Evolutionary conservation across 53 echinoderm and acorn worm genomes (phyloP).

Genomic region (Apostichopus leukothele): DNA sequence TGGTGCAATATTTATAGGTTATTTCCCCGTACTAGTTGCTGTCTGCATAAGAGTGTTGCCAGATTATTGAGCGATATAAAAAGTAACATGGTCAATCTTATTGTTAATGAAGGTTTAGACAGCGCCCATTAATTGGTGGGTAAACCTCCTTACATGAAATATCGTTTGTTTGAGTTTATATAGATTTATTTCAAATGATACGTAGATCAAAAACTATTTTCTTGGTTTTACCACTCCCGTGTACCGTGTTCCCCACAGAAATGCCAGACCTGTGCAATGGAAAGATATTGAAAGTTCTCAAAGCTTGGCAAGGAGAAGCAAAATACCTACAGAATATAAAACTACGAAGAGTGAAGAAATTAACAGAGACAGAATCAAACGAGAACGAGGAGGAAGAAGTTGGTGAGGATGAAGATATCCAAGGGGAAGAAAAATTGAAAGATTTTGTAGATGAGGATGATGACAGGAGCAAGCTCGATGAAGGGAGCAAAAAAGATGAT

Average conservation of each 20-base stretch:
- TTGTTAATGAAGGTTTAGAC: no score
- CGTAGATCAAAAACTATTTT: no score
- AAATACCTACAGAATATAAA: constrained; percentile 60
- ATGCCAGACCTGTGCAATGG: constrained; percentile 76
- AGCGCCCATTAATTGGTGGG: no score
- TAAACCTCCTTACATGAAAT: no score
- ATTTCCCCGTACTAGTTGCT: no score
- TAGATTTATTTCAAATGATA: no score
- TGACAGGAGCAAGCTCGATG: neutral
- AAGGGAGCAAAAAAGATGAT: neutral
- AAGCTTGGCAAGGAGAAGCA: constrained; percentile 15
- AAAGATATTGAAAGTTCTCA: constrained; percentile 47
- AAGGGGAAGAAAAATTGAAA: neutral
- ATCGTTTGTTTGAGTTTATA: no score
- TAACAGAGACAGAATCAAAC: neutral
- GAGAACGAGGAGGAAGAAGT: constrained; percentile 4
- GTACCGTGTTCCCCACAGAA: constrained; percentile 47
- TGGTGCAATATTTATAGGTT: no score
- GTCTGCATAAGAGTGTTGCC: no score
- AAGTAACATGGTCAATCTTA: no score
- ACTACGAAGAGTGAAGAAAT: constrained; percentile 60
- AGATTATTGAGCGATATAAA: no score
- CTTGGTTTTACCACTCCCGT: no score
- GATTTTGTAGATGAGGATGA: constrained; percentile 24
- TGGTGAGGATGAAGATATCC: neutral